Evolutionary conservation across 1,140 invertebrate genomes (phyloP), one percentile per base, ranked within the genome.

Genomic region (Streblospio benedicti): DNA sequence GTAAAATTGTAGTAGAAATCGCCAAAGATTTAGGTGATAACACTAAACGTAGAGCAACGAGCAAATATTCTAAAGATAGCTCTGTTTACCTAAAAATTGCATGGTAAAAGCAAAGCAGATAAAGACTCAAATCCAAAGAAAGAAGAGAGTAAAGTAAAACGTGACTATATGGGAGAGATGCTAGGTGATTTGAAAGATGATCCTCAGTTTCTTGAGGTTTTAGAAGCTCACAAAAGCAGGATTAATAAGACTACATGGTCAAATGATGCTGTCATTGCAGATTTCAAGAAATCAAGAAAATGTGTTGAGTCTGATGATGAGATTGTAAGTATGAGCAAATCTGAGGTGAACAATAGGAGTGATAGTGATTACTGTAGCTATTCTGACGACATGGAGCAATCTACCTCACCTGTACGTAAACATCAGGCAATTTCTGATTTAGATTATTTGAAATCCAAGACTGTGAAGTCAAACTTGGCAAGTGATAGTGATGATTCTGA

Each of bases 41-140:
- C 23, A 84, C 82, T 41, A 94, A 93, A 77, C 88, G 90, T n/a
- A 85, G 87, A 77, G 82, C 90, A 1, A 93, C 90, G 90, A 94
- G 90, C 74, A 75, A 76, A 64, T 70, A 76, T 57, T 67, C 72
- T 12, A 57, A 65, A 41, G 70, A 68, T 20, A 74, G 68, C 33
- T 65, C 68, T n/a, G 60, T 61, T 4, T 65, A 65, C 45, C 57
- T 68, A 60, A 54, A 62, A 28, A 51, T 50, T 35, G n/a, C n/a
- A n/a, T n/a, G n/a, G n/a, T n/a, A 51, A 61, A 12, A n/a, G n/a
- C n/a, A 85, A 69, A 83, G 84, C 72, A 62, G 74, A 44, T 75
- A 84, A 69, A 50, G 6, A 16, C 14, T 52, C 59, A 47, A 63
- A 67, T 31, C 61, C 69, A 4, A 57, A 69, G 63, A 55, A 31